Evolutionary conservation across 2,113 vertebrate species (phyloP).

Genomic region (Anolis carolinensis): DNA sequence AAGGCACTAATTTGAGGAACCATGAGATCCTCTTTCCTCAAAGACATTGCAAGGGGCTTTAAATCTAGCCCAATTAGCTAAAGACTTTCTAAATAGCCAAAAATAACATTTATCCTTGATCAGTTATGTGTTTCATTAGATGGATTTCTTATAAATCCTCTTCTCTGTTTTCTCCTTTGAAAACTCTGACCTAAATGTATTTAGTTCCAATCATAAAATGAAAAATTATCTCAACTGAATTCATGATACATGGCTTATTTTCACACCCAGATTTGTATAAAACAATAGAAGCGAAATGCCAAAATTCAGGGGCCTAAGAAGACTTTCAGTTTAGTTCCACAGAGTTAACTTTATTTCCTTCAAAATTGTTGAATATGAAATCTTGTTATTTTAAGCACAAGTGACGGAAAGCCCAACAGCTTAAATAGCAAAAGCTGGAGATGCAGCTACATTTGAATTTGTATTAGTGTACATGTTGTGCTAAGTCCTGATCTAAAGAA

Average conservation of each 20-base stretch:
- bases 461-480: neutral
- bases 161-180: neutral
- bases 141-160: neutral
- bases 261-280: neutral
- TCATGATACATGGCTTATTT: neutral
- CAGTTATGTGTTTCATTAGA: neutral
- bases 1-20: neutral
- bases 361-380: slow-evolving; percentile 20
- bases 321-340: neutral
- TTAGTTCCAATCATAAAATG: neutral
- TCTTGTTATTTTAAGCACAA: slow-evolving; percentile 26
- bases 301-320: neutral
- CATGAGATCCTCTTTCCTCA: neutral
- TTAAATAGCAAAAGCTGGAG: neutral
- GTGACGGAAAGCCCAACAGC: neutral
- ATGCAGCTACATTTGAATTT: slow-evolving; percentile 24
- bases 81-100: neutral
- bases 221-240: neutral
- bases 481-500: neutral
- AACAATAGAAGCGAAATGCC: too few relatives aligned
- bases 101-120: neutral
- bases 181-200: neutral
- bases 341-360: neutral
- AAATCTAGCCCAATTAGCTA: neutral
- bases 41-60: neutral